These are phyloP conservation scores for Fulica atra DNA, from an alignment of 2,113 vertebrate species.

Conservation along the genomic window DNA sequence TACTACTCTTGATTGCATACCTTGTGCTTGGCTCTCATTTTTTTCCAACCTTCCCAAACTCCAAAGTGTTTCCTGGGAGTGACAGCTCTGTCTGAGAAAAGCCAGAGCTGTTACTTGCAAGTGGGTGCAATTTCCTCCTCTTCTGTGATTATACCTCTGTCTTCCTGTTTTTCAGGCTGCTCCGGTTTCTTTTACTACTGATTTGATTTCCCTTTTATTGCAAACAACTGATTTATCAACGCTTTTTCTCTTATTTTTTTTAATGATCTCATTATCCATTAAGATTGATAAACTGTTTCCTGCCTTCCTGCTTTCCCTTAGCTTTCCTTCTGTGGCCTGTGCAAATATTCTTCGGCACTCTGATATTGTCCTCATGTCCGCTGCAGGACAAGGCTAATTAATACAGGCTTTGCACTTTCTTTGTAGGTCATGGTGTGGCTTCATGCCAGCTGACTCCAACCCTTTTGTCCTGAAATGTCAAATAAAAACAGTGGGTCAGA, in stretches of 20 bases:
- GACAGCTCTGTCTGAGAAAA: background rate
- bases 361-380: background rate
- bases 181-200: background rate
- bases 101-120: background rate
- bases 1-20: background rate
- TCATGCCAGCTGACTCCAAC: background rate
- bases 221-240: background rate
- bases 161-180: background rate
- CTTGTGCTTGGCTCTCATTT: background rate
- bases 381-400: background rate
- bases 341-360: background rate
- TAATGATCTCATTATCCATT: background rate
- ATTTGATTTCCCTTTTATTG: background rate
- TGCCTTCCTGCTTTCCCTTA: background rate
- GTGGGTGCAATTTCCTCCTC: background rate
- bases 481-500: background rate
- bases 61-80: background rate
- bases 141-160: background rate
- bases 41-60: background rate
- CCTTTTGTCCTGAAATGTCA: background rate
- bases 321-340: background rate
- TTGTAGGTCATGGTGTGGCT: background rate
- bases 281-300: conserved; percentile 15
- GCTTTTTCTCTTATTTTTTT: background rate
- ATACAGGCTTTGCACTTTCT: background rate